Base-by-base conservation (phyloP, 2,797 vertebrate species). In the Nothura maculosa region DNA sequence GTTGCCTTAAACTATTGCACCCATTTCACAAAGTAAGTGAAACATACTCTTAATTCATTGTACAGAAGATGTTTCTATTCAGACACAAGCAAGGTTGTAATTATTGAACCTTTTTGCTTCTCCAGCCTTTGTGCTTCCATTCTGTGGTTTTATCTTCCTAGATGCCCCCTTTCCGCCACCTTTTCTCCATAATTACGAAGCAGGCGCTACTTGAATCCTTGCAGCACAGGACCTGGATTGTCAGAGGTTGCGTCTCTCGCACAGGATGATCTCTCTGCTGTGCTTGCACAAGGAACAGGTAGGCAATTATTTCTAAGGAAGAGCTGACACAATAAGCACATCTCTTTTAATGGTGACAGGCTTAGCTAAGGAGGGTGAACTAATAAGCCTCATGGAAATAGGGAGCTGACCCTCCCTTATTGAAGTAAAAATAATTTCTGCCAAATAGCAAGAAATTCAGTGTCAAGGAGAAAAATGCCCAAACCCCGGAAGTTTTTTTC, bases 231-330 rank as follows among this genome's bases (percentile, higher is more conserved):
- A 88, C 58, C 84, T 38, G 2, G 1, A 0, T 32, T 79, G 84
- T 78, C 92, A 92, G 86, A 68, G 77, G 61, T 5, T 45, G 94
- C 86, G 55, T 6, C 57, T 57, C n/a, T 30, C 54, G 77, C 88
- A 70, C 68, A 38, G 81, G 82, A 40, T 57, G 68, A 87, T 81
- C 64, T 75, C 79, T 92, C 80, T 81, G 86, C 79, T 72, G 66
- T 32, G 42, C 40, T 86, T 85, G 74, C 0, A 2, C 91, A 38
- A 92, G 80, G 73, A 93, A n/a, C 43, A 55, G 0, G 1, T 82
- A 91, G 89, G 91, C 95, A 95, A 95, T 95, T 96, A 93, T 92
- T 92, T 85, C 63, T 85, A 90, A 87, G 75, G 73, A 88, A 93
- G 75, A 87, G 72, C 72, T 40, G n/a, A 25, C 86, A 54, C 24